These are phyloP conservation scores for Capromys pilorides DNA, from an alignment of 2,797 vertebrate genomes.

Conservation along the genomic window DNA sequence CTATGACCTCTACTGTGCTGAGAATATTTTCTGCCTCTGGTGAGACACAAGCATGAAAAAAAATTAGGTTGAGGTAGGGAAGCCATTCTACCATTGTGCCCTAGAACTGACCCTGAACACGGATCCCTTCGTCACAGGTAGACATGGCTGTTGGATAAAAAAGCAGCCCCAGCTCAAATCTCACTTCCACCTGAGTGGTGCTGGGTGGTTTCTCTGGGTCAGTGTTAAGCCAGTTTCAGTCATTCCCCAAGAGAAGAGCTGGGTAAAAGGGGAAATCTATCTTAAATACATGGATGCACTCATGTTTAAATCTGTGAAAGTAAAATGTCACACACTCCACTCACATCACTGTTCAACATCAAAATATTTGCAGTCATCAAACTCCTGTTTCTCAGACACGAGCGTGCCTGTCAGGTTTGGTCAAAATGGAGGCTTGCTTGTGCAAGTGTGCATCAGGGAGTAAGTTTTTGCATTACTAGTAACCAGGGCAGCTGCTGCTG, in stretches of 20 bases:
- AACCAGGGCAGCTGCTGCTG: rapidly evolving
- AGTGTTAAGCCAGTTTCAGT: not conserved
- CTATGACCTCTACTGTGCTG: not conserved
- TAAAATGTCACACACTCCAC: not conserved
- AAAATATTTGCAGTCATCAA: not conserved
- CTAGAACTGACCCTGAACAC: not conserved
- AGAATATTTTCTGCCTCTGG: not conserved
- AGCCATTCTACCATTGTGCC: not conserved
- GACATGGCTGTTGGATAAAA: not conserved
- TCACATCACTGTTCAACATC: not conserved
- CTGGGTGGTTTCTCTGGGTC: not conserved
- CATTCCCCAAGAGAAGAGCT: not conserved
- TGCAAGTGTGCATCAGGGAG: not conserved
- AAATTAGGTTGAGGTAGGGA: not conserved
- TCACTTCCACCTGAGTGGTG: not conserved
- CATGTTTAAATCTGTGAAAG: not conserved
- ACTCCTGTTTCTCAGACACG: not conserved
- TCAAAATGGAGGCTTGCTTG: not conserved
- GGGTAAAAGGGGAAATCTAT: not conserved
- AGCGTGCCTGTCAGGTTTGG: too few species aligned
- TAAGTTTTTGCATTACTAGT: not conserved
- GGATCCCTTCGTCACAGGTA: not conserved
- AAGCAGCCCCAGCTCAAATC: too few species aligned
- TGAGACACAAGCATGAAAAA: not conserved
- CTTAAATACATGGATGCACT: not conserved